Evolutionary conservation across 2,888 invertebrate genomes (phyloP).

Genomic region (Zaprionus lineosus): DNA sequence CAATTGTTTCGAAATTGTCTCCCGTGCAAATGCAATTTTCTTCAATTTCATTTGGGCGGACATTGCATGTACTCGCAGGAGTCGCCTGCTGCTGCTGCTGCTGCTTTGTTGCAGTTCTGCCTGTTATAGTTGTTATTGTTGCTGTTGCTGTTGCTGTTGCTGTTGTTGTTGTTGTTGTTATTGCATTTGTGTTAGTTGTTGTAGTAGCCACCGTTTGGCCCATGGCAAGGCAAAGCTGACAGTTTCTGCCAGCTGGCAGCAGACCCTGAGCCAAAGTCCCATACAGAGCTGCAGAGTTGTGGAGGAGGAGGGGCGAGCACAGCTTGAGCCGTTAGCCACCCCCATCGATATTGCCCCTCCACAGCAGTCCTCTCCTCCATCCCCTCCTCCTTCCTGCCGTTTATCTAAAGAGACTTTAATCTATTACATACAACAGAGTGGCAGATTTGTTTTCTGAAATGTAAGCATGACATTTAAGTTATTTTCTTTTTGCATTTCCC

Average conservation of each 20-base stretch:
- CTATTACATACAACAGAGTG: slow-evolving; percentile 65
- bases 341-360: too few relatives aligned
- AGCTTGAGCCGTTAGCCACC: too few relatives aligned
- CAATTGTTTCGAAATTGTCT: slow-evolving; percentile 80
- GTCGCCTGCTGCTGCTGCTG: too few relatives aligned
- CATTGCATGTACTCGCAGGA: slow-evolving; percentile 40
- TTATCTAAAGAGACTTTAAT: slow-evolving; percentile 63
- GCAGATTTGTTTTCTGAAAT: slow-evolving; percentile 70
- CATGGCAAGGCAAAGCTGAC: slow-evolving; percentile 25
- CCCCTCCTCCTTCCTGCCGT: slow-evolving; percentile 19
- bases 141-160: slow-evolving; percentile 20
- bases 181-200: not conserved
- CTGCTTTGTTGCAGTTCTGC: not conserved
- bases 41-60: slow-evolving; percentile 77
- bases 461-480: slow-evolving; percentile 75
- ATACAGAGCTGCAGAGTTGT: not conserved
- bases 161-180: not conserved
- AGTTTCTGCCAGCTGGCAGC: slow-evolving; percentile 60
- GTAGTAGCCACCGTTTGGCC: slow-evolving; percentile 29
- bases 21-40: slow-evolving; percentile 77
- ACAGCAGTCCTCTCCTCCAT: too few relatives aligned
- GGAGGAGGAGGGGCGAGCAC: too few relatives aligned
- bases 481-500: slow-evolving; percentile 38
- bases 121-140: not conserved
- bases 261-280: slow-evolving; percentile 6